Evolutionary conservation across 2,888 invertebrate species (phyloP).

Genomic region (Dynastes grantii): DNA sequence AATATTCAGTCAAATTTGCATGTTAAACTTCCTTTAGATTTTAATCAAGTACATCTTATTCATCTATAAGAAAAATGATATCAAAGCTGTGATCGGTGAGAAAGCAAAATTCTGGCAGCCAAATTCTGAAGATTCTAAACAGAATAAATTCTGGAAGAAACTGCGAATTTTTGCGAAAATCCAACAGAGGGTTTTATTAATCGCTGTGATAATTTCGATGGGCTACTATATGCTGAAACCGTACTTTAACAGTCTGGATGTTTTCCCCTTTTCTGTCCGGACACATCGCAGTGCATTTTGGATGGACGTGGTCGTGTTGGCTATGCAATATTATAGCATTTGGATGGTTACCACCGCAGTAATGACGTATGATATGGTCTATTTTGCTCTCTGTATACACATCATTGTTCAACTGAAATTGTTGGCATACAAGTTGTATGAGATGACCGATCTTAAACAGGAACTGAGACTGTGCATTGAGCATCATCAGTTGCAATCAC

Average conservation of each 20-base stretch:
- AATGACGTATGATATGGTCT: constrained; percentile 30
- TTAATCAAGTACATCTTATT: constrained; percentile 41
- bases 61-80: background rate
- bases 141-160: background rate
- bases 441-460: background rate
- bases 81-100: constrained; percentile 9
- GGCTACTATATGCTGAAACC: constrained; percentile 32
- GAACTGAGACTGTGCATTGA: constrained; percentile 31
- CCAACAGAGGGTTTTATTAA: constrained; percentile 22
- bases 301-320: constrained; percentile 7
- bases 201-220: constrained; percentile 9
- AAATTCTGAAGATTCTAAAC: background rate
- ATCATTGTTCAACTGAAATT: constrained; percentile 31
- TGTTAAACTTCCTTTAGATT: constrained; percentile 24
- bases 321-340: constrained; percentile 27
- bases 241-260: constrained; percentile 13
- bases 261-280: constrained; percentile 31
- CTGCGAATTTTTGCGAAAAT: background rate
- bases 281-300: background rate
- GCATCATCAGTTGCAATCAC: constrained; percentile 29
- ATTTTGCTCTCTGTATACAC: constrained; percentile 39
- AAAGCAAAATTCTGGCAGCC: constrained; percentile 38
- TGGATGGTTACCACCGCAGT: constrained; percentile 8
- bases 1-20: no score
- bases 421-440: constrained; percentile 13